These are phyloP conservation scores for Rhinoraja longicauda DNA, from an alignment of 2,797 vertebrate genomes.

Conservation along the genomic window DNA sequence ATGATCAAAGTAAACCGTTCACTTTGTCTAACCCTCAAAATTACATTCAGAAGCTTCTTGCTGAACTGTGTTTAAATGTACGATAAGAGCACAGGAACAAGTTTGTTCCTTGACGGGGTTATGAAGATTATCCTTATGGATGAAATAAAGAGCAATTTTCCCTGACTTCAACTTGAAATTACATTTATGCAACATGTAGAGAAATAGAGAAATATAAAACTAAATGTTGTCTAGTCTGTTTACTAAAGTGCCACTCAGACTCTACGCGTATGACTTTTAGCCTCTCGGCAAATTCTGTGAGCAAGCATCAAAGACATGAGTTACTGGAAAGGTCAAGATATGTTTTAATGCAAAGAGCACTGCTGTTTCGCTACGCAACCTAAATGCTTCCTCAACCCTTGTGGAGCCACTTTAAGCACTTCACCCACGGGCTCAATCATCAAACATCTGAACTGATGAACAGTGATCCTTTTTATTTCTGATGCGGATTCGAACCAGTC, in stretches of 20 bases:
- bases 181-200: not conserved
- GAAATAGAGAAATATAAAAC: not conserved
- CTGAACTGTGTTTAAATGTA: not conserved
- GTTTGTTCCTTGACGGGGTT: not conserved
- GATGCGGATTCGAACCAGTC: constrained; percentile 11
- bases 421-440: constrained; percentile 5
- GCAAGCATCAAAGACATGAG: not conserved
- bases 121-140: not conserved
- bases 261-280: not conserved
- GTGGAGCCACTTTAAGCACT: not conserved
- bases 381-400: constrained; percentile 6
- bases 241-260: not conserved
- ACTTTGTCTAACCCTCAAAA: not conserved
- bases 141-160: not conserved
- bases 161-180: not conserved
- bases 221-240: not conserved
- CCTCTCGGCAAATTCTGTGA: not conserved
- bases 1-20: not conserved
- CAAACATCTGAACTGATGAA: constrained; percentile 7
- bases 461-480: constrained; percentile 24
- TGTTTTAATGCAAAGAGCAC: not conserved
- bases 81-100: not conserved
- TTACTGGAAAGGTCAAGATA: not conserved
- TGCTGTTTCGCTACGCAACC: not conserved
- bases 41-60: not conserved